These are phyloP conservation scores for Araneus ventricosus DNA, from an alignment of 1,140 invertebrate species.

Conservation along the genomic window DNA sequence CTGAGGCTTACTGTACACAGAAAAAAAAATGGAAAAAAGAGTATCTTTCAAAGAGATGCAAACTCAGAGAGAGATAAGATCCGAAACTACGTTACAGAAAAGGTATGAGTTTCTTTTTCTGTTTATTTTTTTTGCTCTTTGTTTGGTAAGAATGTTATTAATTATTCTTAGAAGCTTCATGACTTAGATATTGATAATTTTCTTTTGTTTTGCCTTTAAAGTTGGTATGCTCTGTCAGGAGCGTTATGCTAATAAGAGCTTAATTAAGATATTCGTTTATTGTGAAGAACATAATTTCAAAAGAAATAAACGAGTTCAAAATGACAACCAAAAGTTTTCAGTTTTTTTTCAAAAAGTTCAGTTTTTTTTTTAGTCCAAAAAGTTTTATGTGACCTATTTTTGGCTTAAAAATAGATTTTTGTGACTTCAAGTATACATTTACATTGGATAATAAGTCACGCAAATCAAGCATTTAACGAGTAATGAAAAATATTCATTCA, in stretches of 20 bases:
- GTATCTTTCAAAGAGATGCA: neutral
- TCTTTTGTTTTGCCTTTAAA: neutral
- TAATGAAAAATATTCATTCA: too few relatives aligned
- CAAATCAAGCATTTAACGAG: too few relatives aligned
- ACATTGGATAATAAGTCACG: too few relatives aligned
- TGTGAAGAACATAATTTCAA: neutral
- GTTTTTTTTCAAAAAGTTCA: too few relatives aligned
- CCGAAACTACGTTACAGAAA: neutral
- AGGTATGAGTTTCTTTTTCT: neutral
- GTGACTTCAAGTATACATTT: too few relatives aligned
- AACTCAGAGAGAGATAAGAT: neutral
- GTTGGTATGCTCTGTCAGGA: neutral
- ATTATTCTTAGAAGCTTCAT: neutral
- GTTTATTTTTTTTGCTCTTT: neutral
- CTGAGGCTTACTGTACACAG: neutral
- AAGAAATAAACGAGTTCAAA: neutral
- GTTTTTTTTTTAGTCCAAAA: too few relatives aligned
- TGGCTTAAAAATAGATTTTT: too few relatives aligned
- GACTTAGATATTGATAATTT: neutral
- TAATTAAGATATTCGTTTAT: neutral
- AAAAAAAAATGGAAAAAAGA: neutral
- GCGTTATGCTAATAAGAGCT: neutral
- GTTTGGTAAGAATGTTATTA: neutral
- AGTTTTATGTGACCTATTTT: too few relatives aligned
- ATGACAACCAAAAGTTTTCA: too few relatives aligned